phyloP scores from a whole-genome alignment of 2,888 invertebrate genomes.

The Phrixothrix hirtus region DNA sequence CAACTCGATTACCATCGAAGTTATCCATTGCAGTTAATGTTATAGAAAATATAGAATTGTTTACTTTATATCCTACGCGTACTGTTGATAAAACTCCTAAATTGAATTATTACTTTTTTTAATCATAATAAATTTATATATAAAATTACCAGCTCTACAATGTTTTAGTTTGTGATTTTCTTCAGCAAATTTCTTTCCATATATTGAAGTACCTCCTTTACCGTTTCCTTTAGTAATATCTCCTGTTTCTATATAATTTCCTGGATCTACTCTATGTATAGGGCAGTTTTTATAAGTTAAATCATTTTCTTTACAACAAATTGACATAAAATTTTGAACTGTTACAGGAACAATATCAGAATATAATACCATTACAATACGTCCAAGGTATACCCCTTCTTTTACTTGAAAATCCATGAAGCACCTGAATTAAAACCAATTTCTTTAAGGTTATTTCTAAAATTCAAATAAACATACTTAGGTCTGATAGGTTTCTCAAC shows the following conservation, averaged over 20 bases:
- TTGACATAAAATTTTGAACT: slow-evolving; percentile 52
- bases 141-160: slow-evolving; percentile 50
- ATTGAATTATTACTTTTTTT: too few species aligned
- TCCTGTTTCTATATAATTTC: slow-evolving; percentile 60
- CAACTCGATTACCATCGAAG: slow-evolving; percentile 56
- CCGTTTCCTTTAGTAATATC: slow-evolving; percentile 60
- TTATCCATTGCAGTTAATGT: slow-evolving; percentile 55
- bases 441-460: slow-evolving; percentile 1
- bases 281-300: slow-evolving; percentile 49
- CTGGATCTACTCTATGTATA: slow-evolving; percentile 58
- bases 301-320: slow-evolving; percentile 45
- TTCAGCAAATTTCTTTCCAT: slow-evolving; percentile 55
- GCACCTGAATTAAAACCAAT: slow-evolving; percentile 42
- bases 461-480: slow-evolving; percentile 11
- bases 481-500: too few species aligned
- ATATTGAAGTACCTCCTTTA: slow-evolving; percentile 58
- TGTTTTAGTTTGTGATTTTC: slow-evolving; percentile 58
- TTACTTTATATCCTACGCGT: slow-evolving; percentile 48
- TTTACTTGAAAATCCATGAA: slow-evolving; percentile 52
- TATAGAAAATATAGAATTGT: slow-evolving; percentile 59
- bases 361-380: slow-evolving; percentile 53
- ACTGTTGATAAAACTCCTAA: slow-evolving; percentile 56
- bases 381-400: slow-evolving; percentile 48
- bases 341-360: slow-evolving; percentile 52
- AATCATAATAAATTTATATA: too few species aligned